Conservation (phyloP, 2,888 invertebrate species). For the Spodoptera littoralis region DNA sequence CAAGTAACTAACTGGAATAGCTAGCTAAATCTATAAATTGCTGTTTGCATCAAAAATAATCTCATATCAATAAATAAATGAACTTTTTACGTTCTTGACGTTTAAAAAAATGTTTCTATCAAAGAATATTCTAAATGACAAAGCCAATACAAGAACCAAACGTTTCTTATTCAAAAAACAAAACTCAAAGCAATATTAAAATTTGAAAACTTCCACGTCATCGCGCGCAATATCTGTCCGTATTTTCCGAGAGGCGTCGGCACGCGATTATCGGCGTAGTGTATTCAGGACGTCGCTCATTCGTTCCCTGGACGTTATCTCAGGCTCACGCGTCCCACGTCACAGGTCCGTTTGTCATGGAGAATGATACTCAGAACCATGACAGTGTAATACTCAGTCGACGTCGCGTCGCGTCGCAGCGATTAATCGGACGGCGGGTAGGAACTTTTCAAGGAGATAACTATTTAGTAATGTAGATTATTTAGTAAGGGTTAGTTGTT, state of each 20-base stretch:
- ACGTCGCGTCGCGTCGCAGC: conserved; percentile 43
- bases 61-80: no score
- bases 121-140: no score
- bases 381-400: conserved; percentile 59
- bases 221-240: neutral
- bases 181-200: no score
- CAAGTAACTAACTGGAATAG: no score
- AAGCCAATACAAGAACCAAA: no score
- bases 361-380: conserved; percentile 59
- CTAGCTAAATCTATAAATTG: no score
- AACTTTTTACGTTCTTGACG: no score
- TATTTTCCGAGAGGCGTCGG: neutral
- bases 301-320: conserved; percentile 80
- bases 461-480: conserved; percentile 9
- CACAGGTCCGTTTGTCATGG: conserved; percentile 75
- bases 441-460: conserved; percentile 46
- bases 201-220: neutral
- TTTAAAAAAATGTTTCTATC: no score
- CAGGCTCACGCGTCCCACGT: conserved; percentile 66
- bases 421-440: conserved; percentile 48
- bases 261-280: conserved; percentile 49
- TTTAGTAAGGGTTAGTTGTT: no score
- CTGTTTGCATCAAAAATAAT: no score
- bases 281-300: conserved; percentile 77
- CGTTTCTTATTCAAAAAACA: no score